These are phyloP conservation scores for Microcaecilia unicolor DNA, from an alignment of 2,797 vertebrate genomes.

Conservation along the genomic window DNA sequence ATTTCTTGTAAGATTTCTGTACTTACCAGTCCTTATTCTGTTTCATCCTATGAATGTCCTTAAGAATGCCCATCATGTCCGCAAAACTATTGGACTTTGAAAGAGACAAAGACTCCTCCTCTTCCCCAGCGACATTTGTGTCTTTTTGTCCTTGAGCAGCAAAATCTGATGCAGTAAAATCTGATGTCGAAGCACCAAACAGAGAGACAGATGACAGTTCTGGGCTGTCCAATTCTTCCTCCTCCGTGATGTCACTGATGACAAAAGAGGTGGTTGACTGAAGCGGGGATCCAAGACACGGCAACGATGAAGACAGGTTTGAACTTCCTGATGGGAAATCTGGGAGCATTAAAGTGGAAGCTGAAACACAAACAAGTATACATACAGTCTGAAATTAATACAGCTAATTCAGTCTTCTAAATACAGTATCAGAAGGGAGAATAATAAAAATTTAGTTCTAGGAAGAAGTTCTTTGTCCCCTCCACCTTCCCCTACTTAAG, in stretches of 20 bases:
- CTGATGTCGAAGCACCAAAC: conserved; percentile 78
- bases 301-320: conserved; percentile 84
- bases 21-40: conserved; percentile 91
- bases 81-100: conserved; percentile 98
- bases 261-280: conserved; percentile 91
- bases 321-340: conserved; percentile 90
- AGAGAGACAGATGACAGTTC: conserved; percentile 76
- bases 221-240: conserved; percentile 79
- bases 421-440: too few species aligned
- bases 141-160: conserved; percentile 59
- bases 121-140: conserved; percentile 65
- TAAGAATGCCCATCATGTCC: conserved; percentile 96
- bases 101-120: conserved; percentile 86
- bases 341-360: conserved; percentile 69
- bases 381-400: background rate
- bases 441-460: background rate
- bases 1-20: too few species aligned
- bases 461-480: background rate
- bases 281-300: conserved; percentile 82
- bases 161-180: conserved; percentile 82
- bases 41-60: conserved; percentile 95
- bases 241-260: conserved; percentile 93
- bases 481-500: too few species aligned
- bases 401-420: background rate
- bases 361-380: conserved; percentile 41